Evolutionary conservation across 2,888 invertebrate genomes (phyloP), one percentile per base, ranked within the genome.

Genomic region (Tyria jacobaeae): DNA sequence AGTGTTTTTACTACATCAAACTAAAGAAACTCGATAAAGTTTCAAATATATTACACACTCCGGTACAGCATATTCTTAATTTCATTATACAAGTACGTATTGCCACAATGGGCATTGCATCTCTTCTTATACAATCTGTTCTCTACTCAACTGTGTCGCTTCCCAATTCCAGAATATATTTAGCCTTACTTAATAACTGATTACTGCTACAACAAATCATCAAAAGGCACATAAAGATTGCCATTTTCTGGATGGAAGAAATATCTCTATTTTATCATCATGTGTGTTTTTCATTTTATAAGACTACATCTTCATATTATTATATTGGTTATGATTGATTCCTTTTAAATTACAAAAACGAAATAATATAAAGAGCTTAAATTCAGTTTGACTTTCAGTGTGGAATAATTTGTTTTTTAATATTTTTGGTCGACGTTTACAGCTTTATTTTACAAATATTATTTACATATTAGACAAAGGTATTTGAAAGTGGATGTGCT

Each of bases 401-500:
- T 15, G n/a, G 2, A n/a, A 41, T 9, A 17, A 17, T 17, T 9
- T 6, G n/a, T 17, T 17, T 17, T n/a, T n/a, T 17, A 9, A 17
- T 2, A 4, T 39, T 39, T n/a, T 3, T 41, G 9, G 14, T 17
- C 39, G 9, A 3, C 15, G 7, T 15, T 39, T 41, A 41, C n/a
- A 41, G 9, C n/a, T 9, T 6, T 17, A 1, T 17, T n/a, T n/a
- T 41, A 41, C 17, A n/a, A 41, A 41, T n/a, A n/a, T 2, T 41
- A 7, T 41, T 17, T 17, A 41, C 41, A 41, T 9, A 17, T 17
- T 31, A 31, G 7, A 61, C 41, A 47, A 54, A 59, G 51, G 48
- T 55, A 41, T 57, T 64, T 72, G 67, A 62, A 68, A 68, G 70
- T 64, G 47, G 57, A 68, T 62, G 54, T 62, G 53, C 67, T 69